Conservation (phyloP, 2,797 vertebrate species). For the Hyperoplus lanceolatus region DNA sequence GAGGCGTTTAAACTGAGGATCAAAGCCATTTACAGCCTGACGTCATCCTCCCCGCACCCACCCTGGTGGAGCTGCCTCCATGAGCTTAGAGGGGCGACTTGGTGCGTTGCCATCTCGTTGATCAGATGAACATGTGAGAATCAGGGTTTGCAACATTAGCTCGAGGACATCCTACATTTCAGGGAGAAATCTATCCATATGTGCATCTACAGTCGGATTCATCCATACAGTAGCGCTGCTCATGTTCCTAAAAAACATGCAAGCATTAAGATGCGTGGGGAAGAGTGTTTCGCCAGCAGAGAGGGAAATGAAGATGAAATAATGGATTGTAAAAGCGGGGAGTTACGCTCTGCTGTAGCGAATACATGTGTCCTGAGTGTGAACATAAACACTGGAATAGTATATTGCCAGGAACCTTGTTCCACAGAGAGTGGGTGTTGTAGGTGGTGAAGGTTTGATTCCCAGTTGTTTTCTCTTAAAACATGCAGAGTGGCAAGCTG, state of each 20-base stretch:
- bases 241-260: slow-evolving; percentile 26
- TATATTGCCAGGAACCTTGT: slow-evolving; percentile 46
- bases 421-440: slow-evolving; percentile 28
- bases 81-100: slow-evolving; percentile 50
- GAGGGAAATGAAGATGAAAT: slow-evolving; percentile 29
- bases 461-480: slow-evolving; percentile 72
- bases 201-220: slow-evolving; percentile 10
- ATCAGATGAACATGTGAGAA: slow-evolving; percentile 69
- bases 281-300: slow-evolving; percentile 15
- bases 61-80: slow-evolving; percentile 49
- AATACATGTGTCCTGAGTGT: slow-evolving; percentile 63
- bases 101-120: slow-evolving; percentile 64
- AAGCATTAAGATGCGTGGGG: slow-evolving; percentile 12
- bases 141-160: slow-evolving; percentile 12
- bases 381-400: slow-evolving; percentile 51
- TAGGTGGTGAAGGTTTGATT: slow-evolving; percentile 47
- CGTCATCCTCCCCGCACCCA: slow-evolving; percentile 72
- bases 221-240: slow-evolving; percentile 33
- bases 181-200: slow-evolving; percentile 30
- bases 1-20: slow-evolving; percentile 72
- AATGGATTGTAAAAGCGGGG: slow-evolving; percentile 32
- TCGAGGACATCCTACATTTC: slow-evolving; percentile 23
- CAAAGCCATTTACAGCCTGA: slow-evolving; percentile 68
- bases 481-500: slow-evolving; percentile 40
- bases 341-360: slow-evolving; percentile 35